These are phyloP conservation scores for Graptemys geographica DNA, from an alignment of 2,797 vertebrate species.

Conservation along the genomic window DNA sequence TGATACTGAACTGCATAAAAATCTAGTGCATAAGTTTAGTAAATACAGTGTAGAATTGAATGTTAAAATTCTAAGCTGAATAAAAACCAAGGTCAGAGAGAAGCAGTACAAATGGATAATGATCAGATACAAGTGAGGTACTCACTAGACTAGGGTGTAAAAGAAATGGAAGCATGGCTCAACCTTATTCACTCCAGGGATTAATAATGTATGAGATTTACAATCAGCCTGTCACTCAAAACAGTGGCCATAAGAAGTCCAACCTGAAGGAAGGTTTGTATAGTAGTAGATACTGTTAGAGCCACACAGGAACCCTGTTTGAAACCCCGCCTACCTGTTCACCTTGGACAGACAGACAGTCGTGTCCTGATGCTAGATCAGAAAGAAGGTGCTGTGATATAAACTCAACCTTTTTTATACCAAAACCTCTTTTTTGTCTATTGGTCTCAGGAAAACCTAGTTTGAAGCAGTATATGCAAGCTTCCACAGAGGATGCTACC, in stretches of 20 bases:
- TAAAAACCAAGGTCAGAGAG: conserved; percentile 6
- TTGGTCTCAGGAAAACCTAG: not conserved
- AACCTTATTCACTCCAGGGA: not conserved
- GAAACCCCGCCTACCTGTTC: not conserved
- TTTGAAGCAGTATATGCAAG: not conserved
- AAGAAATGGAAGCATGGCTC: not conserved
- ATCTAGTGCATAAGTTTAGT: conserved; percentile 27
- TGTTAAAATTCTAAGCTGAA: not conserved
- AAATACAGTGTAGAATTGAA: conserved; percentile 5
- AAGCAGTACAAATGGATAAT: not conserved
- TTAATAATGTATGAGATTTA: not conserved
- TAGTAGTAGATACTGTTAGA: not conserved
- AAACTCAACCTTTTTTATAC: not conserved
- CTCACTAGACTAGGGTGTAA: not conserved
- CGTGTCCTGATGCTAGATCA: not conserved
- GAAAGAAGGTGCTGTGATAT: not conserved
- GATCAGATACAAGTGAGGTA: not conserved
- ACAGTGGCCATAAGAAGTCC: not conserved
- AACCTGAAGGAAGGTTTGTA: not conserved
- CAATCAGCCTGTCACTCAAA: not conserved
- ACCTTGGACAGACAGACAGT: not conserved
- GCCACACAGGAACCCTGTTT: not conserved
- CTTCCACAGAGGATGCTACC: not conserved
- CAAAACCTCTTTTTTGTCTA: not conserved
- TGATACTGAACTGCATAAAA: conserved; percentile 36